phyloP scores from a whole-genome alignment of 2,113 vertebrate genomes.

The Grus americana region DNA sequence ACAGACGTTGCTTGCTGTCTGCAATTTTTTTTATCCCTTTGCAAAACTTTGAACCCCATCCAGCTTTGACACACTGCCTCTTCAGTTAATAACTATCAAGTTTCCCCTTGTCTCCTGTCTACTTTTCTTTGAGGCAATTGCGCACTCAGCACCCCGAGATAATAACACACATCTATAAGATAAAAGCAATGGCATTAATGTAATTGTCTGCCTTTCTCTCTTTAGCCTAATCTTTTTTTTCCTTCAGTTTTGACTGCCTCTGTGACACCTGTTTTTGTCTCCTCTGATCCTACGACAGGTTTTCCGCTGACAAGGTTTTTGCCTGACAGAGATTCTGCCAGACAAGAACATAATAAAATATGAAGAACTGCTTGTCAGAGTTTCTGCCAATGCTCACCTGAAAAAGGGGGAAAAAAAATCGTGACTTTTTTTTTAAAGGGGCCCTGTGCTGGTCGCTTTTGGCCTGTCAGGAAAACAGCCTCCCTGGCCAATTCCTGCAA shows the following conservation, averaged over 20 bases:
- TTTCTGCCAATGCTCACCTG: slow-evolving; percentile 88
- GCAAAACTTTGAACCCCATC: slow-evolving; percentile 86
- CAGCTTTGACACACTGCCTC: slow-evolving; percentile 85
- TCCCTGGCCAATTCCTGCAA: slow-evolving; percentile 66
- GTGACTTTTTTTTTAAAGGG: slow-evolving; percentile 76
- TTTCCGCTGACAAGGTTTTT: slow-evolving; percentile 90
- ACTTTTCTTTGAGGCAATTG: slow-evolving; percentile 85
- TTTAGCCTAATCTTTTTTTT: slow-evolving; percentile 87
- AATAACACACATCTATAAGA: slow-evolving; percentile 89
- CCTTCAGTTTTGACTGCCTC: slow-evolving; percentile 88
- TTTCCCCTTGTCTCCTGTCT: slow-evolving; percentile 86
- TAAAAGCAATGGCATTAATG: slow-evolving; percentile 91
- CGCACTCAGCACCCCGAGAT: slow-evolving; percentile 88
- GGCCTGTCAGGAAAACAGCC: slow-evolving; percentile 60
- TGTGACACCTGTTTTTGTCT: slow-evolving; percentile 97
- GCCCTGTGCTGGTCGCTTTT: slow-evolving; percentile 77
- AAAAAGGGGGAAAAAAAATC: slow-evolving; percentile 73
- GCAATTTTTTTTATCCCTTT: slow-evolving; percentile 74
- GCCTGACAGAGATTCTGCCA: slow-evolving; percentile 91
- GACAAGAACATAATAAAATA: slow-evolving; percentile 98
- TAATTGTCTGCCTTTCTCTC: slow-evolving; percentile 88
- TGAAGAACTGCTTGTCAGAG: slow-evolving; percentile 95
- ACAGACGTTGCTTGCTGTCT: slow-evolving; percentile 74
- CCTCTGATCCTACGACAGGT: slow-evolving; percentile 86
- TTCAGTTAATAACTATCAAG: slow-evolving; percentile 88